Evolutionary conservation across 2,888 invertebrate genomes (phyloP).

Genomic region (Trissolcus brochymenae): DNA sequence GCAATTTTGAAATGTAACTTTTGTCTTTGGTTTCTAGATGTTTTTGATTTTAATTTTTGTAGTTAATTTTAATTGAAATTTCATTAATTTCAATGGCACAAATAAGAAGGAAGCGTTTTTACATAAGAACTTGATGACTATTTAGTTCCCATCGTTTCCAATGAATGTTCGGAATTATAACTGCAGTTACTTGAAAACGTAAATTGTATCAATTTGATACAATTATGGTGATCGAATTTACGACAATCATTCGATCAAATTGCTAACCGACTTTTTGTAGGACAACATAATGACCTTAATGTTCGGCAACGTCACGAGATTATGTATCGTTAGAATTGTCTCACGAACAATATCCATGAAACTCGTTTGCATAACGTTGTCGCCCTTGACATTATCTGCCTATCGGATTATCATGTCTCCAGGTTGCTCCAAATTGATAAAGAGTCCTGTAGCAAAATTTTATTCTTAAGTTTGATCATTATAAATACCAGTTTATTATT

Average conservation of each 20-base stretch:
- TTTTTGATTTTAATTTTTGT: background rate
- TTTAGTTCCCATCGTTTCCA: conserved; percentile 11
- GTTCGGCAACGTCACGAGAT: conserved; percentile 24
- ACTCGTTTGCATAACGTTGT: conserved; percentile 37
- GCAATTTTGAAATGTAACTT: too few relatives aligned
- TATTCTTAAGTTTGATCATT: too few relatives aligned
- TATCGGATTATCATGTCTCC: conserved; percentile 32
- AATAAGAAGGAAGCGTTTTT: background rate
- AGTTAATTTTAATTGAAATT: background rate
- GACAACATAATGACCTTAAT: conserved; percentile 41
- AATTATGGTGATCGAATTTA: conserved; percentile 27
- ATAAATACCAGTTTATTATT: too few relatives aligned
- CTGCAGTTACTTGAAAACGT: conserved; percentile 8
- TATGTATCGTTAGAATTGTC: conserved; percentile 34
- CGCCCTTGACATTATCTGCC: conserved; percentile 46
- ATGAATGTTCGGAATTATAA: conserved; percentile 1
- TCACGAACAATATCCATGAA: conserved; percentile 37
- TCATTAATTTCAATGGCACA: background rate
- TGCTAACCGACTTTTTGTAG: conserved; percentile 21
- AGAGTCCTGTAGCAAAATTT: background rate
- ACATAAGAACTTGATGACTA: background rate
- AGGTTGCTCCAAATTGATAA: conserved; percentile 42
- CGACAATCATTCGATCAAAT: conserved; percentile 37
- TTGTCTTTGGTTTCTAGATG: too few relatives aligned
- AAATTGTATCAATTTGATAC: conserved; percentile 19